Base-by-base conservation (phyloP, 2,797 vertebrate genomes). In the Helicolenus hilgendorfi region DNA sequence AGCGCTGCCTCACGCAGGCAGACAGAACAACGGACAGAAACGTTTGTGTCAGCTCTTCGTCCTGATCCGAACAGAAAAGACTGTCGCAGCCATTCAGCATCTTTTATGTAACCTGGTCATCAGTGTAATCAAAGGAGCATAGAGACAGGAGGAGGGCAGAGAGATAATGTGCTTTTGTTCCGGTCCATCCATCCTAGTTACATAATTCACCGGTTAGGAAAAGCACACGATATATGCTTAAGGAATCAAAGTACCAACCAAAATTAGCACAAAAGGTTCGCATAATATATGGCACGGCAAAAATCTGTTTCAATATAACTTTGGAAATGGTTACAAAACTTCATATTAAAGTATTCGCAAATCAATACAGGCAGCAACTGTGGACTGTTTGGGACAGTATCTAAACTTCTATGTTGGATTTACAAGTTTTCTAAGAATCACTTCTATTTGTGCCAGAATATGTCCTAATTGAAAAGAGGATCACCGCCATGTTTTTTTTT, bases 71-170 rank as follows among this genome's bases (percentile, higher is more conserved):
- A 55, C 64, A 63, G 67, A 84, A 84, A 68, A 67, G 38, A 64
- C 56, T 15, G 70, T 72, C 60, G 0, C 41, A 27, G 26, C 62
- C 5, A 9, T 74, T 83, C 77, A 77, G 36, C 55, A 41, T 81
- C 82, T 69, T 84, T 89, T 87, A 89, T 31, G 33, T 87, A 89
- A 90, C 67, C 58, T 58, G 53, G 8, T 62, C 63, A 79, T 58
- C 71, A 29, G 73, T 64, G 45, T 38, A 73, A 85, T 75, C 80
- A 79, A 45, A 81, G 5, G 63, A 11, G 60, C 76, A 38, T 2
- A 18, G 68, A 69, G 70, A 64, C 27, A 29, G 41, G 35, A 53
- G 36, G 10, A 79, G 55, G 36, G 11, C 35, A 18, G n/a, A 68
- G 33, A 84, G 70, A 80, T 72, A n/a, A 74, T 53, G 65, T 36